Evolutionary conservation across 2,888 invertebrate species (phyloP).

Genomic region (Parthenolecanium corni): DNA sequence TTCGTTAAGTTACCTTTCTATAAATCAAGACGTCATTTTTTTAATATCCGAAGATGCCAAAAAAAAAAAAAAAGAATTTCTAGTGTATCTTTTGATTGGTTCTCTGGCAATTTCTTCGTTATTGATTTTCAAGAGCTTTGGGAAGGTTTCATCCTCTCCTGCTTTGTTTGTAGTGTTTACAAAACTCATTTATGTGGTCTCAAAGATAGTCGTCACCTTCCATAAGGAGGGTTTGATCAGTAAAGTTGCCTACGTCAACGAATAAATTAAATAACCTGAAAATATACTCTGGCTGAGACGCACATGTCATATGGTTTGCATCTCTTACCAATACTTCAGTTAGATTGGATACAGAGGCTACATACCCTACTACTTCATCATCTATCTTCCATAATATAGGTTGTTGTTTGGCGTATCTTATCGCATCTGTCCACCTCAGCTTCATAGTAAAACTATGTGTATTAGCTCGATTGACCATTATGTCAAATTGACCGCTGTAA

Average conservation of each 20-base stretch:
- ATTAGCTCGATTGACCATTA: not conserved
- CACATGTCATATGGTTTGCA: constrained; percentile 72
- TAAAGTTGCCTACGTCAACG: constrained; percentile 37
- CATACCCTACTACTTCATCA: constrained; percentile 61
- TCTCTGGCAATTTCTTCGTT: no score
- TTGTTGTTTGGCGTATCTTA: constrained; percentile 51
- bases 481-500: constrained; percentile 83
- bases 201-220: no score
- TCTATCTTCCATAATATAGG: constrained; percentile 53
- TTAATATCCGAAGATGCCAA: no score
- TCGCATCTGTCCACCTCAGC: constrained; percentile 52
- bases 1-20: no score
- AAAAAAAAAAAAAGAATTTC: no score
- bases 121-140: no score
- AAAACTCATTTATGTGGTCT: no score
- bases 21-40: no score
- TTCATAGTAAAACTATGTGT: constrained; percentile 34
- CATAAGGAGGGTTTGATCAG: no score
- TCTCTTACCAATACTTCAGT: constrained; percentile 61
- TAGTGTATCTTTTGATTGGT: no score
- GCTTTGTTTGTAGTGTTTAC: no score
- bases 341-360: constrained; percentile 56
- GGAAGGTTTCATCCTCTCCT: no score
- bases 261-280: constrained; percentile 59
- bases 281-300: constrained; percentile 66